Evolutionary conservation across 1,140 invertebrate species (phyloP).

Genomic region (Diabrotica undecimpunctata): DNA sequence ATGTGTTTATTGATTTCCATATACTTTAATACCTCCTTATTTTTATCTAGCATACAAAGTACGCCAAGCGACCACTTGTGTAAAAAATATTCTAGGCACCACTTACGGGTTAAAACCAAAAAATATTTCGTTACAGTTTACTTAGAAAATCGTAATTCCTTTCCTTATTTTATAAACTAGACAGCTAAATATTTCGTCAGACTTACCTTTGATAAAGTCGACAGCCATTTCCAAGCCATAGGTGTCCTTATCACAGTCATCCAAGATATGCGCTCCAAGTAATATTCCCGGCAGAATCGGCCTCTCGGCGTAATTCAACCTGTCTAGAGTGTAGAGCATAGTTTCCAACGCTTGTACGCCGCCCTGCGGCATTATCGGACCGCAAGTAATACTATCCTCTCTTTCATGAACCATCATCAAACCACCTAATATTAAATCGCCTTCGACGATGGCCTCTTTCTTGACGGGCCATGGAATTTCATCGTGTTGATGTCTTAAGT

Average conservation of each 20-base stretch:
- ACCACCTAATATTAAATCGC: constrained; percentile 80
- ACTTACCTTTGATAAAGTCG: constrained; percentile 89
- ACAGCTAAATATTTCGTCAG: background rate
- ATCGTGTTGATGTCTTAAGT: constrained; percentile 29
- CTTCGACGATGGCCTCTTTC: constrained; percentile 78
- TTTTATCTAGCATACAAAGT: no score
- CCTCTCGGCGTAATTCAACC: constrained; percentile 60
- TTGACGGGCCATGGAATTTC: constrained; percentile 75
- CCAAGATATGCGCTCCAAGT: constrained; percentile 78
- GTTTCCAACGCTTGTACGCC: constrained; percentile 80
- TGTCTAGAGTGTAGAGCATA: constrained; percentile 83
- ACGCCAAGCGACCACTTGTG: no score
- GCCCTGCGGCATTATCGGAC: constrained; percentile 85
- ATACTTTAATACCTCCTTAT: no score
- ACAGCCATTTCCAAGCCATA: constrained; percentile 89
- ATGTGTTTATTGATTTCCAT: no score
- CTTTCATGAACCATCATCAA: constrained; percentile 92
- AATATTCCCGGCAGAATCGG: constrained; percentile 64
- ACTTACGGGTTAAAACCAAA: no score
- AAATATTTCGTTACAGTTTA: no score
- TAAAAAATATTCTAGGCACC: no score
- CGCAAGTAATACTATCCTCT: constrained; percentile 74
- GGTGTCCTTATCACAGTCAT: constrained; percentile 89
- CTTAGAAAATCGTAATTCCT: no score
- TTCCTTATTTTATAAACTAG: no score